phyloP scores from a whole-genome alignment of 2,113 vertebrate genomes.

The Echinops telfairi region DNA sequence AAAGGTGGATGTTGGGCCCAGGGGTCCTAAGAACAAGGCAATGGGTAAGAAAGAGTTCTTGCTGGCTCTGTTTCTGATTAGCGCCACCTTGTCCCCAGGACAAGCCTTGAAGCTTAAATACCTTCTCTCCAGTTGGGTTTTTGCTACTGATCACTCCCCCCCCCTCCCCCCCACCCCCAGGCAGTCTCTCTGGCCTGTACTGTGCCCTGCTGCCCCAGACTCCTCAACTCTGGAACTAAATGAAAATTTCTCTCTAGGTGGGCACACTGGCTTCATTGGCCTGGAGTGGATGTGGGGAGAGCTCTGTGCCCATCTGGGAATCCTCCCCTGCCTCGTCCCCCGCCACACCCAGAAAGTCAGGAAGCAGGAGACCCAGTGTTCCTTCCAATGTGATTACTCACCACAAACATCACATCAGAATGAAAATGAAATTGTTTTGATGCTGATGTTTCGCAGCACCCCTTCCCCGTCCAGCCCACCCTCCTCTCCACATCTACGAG shows the following conservation, averaged over 20 bases:
- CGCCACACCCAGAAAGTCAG: neutral
- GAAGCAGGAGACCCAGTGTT: conserved; percentile 27
- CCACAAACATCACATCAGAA: conserved; percentile 24
- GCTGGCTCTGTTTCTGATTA: conserved; percentile 6
- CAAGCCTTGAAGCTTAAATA: conserved; percentile 35
- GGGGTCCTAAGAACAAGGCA: conserved; percentile 35
- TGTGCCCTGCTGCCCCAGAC: conserved; percentile 14
- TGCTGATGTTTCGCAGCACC: conserved; percentile 55
- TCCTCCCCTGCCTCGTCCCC: neutral
- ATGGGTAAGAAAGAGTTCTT: conserved; percentile 24
- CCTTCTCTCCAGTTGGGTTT: conserved; percentile 43
- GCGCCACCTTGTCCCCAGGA: conserved; percentile 13
- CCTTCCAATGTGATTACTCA: neutral
- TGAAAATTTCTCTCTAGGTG: conserved; percentile 33
- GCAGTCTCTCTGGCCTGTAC: conserved; percentile 39
- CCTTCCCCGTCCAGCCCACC: conserved; percentile 8
- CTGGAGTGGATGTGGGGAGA: neutral
- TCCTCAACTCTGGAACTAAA: conserved; percentile 42
- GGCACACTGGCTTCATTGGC: conserved; percentile 60
- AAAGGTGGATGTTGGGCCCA: neutral
- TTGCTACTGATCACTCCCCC: conserved; percentile 72
- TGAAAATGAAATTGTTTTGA: conserved; percentile 54
- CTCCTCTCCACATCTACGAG: conserved; percentile 14
- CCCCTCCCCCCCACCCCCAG: too few species aligned
- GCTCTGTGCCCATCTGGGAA: neutral